Conservation (phyloP, 2,888 invertebrate genomes). For the Chalcis sispes region DNA sequence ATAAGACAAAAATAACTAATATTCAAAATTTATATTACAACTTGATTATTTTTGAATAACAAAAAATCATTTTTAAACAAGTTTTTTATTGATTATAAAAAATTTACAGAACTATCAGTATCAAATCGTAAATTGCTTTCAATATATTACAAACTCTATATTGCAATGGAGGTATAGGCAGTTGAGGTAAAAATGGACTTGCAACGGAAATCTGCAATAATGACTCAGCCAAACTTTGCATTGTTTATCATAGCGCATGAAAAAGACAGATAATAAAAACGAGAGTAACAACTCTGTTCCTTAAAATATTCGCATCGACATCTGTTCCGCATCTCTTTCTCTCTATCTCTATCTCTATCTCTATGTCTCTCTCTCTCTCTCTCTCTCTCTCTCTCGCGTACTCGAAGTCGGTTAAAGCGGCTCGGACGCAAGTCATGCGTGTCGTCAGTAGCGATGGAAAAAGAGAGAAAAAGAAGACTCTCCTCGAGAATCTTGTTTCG, state of each 20-base stretch:
- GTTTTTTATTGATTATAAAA: too few species aligned
- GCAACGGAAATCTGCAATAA: constrained; percentile 40
- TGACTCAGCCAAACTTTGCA: constrained; percentile 5
- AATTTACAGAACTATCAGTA: too few species aligned
- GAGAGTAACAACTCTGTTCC: background rate
- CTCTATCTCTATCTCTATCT: background rate
- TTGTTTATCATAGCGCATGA: constrained; percentile 7
- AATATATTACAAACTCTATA: too few species aligned
- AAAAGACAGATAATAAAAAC: background rate
- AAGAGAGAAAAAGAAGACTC: constrained; percentile 21
- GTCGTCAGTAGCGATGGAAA: constrained; percentile 52
- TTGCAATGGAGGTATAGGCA: too few species aligned
- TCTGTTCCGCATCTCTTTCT: constrained; percentile 63
- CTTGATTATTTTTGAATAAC: too few species aligned
- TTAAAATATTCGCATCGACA: constrained; percentile 73
- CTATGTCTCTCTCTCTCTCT: background rate
- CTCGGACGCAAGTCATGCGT: constrained; percentile 74
- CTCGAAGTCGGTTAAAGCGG: constrained; percentile 72
- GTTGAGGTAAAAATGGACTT: too few species aligned
- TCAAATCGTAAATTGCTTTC: too few species aligned
- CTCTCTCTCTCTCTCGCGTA: background rate
- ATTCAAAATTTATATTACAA: too few species aligned
- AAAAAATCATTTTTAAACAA: too few species aligned
- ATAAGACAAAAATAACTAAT: too few species aligned
- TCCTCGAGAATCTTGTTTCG: constrained; percentile 74